Evolutionary conservation across 2,888 invertebrate species (phyloP).

Genomic region (Escarpia spicata): DNA sequence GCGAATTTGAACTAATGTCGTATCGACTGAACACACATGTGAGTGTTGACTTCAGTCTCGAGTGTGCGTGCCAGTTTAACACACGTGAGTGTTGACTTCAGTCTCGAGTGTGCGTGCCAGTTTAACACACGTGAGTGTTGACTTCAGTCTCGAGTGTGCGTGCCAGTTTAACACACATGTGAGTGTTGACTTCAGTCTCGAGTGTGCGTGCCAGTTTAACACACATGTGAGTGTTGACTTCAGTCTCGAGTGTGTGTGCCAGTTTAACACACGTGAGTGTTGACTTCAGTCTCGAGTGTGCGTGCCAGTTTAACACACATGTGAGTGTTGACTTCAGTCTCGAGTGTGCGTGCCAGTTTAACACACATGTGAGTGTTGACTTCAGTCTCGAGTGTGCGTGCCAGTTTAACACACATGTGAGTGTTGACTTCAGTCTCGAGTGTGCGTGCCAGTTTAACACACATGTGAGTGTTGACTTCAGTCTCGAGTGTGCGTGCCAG

Average conservation of each 20-base stretch:
- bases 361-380: conserved; percentile 82
- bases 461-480: conserved; percentile 74
- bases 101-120: neutral
- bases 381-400: neutral
- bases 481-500: neutral
- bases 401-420: conserved; percentile 84
- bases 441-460: conserved; percentile 74
- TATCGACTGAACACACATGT: conserved; percentile 96
- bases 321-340: conserved; percentile 68
- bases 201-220: conserved; percentile 68
- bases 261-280: conserved; percentile 80
- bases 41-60: conserved; percentile 47
- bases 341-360: conserved; percentile 62
- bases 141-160: neutral
- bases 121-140: conserved; percentile 80
- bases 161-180: conserved; percentile 84
- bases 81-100: conserved; percentile 68
- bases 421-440: conserved; percentile 42
- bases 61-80: neutral
- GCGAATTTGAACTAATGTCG: conserved; percentile 98
- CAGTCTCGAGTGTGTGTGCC: neutral
- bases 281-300: neutral
- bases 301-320: conserved; percentile 79
- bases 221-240: conserved; percentile 79
- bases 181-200: conserved; percentile 47